Evolutionary conservation across 1,140 invertebrate genomes (phyloP).

Genomic region (Ips nitidus): DNA sequence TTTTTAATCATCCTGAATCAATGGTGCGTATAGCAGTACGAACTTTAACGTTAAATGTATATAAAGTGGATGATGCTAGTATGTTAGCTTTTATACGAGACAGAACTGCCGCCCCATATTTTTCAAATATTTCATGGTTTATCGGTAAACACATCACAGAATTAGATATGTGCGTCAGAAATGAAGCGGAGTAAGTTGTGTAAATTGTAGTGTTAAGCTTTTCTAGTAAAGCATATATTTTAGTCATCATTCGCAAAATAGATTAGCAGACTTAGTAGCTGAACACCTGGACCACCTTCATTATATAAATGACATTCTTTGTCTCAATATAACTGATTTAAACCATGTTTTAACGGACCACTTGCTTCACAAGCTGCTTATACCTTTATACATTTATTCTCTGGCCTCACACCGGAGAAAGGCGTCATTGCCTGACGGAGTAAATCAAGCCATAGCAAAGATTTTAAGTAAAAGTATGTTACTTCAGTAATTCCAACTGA

Average conservation of each 20-base stretch:
- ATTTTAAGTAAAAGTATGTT: slow-evolving; percentile 54
- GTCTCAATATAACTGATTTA: slow-evolving; percentile 86
- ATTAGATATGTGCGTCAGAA: slow-evolving; percentile 91
- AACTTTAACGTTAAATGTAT: slow-evolving; percentile 97
- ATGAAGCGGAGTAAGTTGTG: slow-evolving; percentile 87
- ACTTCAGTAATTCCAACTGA: neutral
- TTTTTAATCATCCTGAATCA: slow-evolving; percentile 97
- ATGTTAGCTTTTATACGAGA: slow-evolving; percentile 96
- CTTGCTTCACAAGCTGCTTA: slow-evolving; percentile 87
- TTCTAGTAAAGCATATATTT: slow-evolving; percentile 44
- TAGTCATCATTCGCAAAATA: slow-evolving; percentile 87
- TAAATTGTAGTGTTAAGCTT: no score
- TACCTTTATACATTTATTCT: slow-evolving; percentile 94
- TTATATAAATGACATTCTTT: slow-evolving; percentile 96
- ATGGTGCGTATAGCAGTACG: slow-evolving; percentile 99
- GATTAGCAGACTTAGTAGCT: slow-evolving; percentile 91
- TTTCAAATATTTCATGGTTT: slow-evolving; percentile 99
- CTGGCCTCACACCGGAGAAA: slow-evolving; percentile 57
- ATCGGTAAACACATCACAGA: slow-evolving; percentile 98
- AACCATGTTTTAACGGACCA: slow-evolving; percentile 97
- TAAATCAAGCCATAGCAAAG: slow-evolving; percentile 62
- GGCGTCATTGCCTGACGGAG: slow-evolving; percentile 54
- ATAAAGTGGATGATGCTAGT: slow-evolving; percentile 89
- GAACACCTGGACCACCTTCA: slow-evolving; percentile 98
- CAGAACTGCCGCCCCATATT: slow-evolving; percentile 94